Base-by-base conservation (phyloP, 2,797 vertebrate species). In the Pitangus sulphuratus region DNA sequence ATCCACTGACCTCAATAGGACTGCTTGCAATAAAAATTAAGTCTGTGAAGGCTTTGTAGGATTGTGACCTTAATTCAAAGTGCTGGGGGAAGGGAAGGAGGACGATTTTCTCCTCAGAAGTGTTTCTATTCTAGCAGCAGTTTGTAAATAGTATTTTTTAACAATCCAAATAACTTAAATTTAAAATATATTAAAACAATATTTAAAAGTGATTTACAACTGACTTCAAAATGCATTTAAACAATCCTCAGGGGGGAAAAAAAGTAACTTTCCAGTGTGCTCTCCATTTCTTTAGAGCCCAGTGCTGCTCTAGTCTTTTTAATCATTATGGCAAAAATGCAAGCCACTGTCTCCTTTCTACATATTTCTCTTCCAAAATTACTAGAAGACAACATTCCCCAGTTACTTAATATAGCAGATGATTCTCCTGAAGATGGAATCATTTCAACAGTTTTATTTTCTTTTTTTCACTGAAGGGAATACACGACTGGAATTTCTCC, bases 31-130 rank as follows among this genome's bases (percentile, higher is more conserved):
- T 60, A 90, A 86, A 88, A 88, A 91, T 50, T 12, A 71, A 71
- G 35, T 75, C 70, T 79, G 70, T 45, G 58, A 91, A 88, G 74
- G 51, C 20, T 86, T 78, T 88, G n/a, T 75, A 72, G 39, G 47
- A 94, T 62, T 13, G 6, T 84, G 69, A 88, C 54, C 25, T 90
- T 82, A 95, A 81, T 71, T 88, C 85, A 84, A 65, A 94, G 69
- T 47, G 30, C 21, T 81, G 37, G 19, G 42, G 57, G 20, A 91
- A 5, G 35, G 69, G 11, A 92, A 89, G n/a, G 20, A 87, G 9
- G 8, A 77, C 8, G 24, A 89, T 78, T 91, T 90, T 90, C 54
- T 87, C 35, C 30, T 84, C 30, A 1, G 26, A 57, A 75, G n/a
- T 54, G 10, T 60, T 92, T 76, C 81, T 74, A 35, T 37, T 72